Evolutionary conservation across 2,888 invertebrate genomes (phyloP).

Genomic region (Gryllus longicercus): DNA sequence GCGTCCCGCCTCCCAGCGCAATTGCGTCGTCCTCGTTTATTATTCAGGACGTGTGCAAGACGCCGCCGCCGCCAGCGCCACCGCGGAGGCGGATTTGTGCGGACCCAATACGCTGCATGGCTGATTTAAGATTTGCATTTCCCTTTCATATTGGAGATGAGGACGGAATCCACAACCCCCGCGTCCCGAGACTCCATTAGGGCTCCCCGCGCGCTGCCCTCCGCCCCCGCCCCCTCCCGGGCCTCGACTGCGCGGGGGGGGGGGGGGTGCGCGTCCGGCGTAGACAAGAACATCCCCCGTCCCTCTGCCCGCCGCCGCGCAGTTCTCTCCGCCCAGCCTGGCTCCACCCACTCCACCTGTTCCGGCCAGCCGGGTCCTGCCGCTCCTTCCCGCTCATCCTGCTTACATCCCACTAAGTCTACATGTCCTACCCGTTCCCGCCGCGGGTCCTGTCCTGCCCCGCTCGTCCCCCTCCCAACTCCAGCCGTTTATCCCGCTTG

Average conservation of each 20-base stretch:
- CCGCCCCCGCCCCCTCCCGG: not conserved
- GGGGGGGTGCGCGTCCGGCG: too few relatives aligned
- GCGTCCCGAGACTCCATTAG: not conserved
- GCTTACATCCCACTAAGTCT: too few relatives aligned
- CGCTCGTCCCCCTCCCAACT: too few relatives aligned
- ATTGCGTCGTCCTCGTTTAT: conserved; percentile 11
- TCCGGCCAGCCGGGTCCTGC: too few relatives aligned
- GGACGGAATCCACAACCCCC: not conserved
- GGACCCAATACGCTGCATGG: conserved; percentile 17
- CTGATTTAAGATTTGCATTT: conserved; percentile 17
- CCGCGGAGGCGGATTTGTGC: conserved; percentile 9
- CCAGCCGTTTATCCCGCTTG: too few relatives aligned
- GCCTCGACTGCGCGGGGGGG: not conserved
- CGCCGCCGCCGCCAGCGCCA: conserved; percentile 1
- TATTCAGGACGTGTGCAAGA: conserved; percentile 17
- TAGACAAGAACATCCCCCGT: not conserved
- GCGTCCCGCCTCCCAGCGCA: not conserved
- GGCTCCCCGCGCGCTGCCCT: not conserved
- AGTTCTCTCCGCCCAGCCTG: too few relatives aligned
- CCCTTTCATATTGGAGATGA: conserved; percentile 17
- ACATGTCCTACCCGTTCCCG: too few relatives aligned
- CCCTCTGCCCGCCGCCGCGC: not conserved
- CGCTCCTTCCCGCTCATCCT: too few relatives aligned
- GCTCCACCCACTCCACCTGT: too few relatives aligned
- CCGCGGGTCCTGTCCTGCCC: too few relatives aligned